Conservation (phyloP, 1,140 invertebrate species). For the Acyrthosiphon pisum region DNA sequence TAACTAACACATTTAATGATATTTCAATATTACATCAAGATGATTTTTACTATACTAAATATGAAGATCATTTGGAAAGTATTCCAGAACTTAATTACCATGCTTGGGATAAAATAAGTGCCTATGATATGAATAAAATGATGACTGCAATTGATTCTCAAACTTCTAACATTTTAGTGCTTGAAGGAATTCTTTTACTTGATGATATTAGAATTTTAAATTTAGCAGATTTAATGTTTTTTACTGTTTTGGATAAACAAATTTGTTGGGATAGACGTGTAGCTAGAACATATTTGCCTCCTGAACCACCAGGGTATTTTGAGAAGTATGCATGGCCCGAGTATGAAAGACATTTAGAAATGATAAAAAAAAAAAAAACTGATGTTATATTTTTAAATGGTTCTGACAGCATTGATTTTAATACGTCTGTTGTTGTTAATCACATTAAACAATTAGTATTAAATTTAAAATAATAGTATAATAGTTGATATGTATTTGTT, state of each 20-base stretch:
- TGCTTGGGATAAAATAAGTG: conserved; percentile 36
- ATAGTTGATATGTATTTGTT: too few relatives aligned
- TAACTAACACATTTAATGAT: neutral
- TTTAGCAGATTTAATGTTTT: conserved; percentile 29
- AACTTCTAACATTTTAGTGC: conserved; percentile 12
- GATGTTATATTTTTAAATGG: conserved; percentile 55
- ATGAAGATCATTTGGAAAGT: conserved; percentile 7
- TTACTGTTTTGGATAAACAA: conserved; percentile 36
- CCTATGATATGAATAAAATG: conserved; percentile 48
- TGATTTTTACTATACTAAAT: conserved; percentile 42
- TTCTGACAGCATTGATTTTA: conserved; percentile 27
- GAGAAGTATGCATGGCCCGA: conserved; percentile 48
- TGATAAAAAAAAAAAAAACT: neutral
- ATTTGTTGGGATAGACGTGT: conserved; percentile 3
- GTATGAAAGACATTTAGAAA: conserved; percentile 30
- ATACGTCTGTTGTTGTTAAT: conserved; percentile 18
- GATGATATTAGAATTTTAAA: conserved; percentile 47
- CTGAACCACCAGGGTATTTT: conserved; percentile 49
- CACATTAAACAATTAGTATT: conserved; percentile 7
- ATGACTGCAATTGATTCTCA: neutral
- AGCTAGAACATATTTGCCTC: conserved; percentile 43
- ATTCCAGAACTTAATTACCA: conserved; percentile 53
- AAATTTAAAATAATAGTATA: neutral
- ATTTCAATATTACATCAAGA: conserved; percentile 49
- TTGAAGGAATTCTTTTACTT: conserved; percentile 51